Base-by-base conservation (phyloP, 2,888 invertebrate species). In the Drosophila meridionalis region DNA sequence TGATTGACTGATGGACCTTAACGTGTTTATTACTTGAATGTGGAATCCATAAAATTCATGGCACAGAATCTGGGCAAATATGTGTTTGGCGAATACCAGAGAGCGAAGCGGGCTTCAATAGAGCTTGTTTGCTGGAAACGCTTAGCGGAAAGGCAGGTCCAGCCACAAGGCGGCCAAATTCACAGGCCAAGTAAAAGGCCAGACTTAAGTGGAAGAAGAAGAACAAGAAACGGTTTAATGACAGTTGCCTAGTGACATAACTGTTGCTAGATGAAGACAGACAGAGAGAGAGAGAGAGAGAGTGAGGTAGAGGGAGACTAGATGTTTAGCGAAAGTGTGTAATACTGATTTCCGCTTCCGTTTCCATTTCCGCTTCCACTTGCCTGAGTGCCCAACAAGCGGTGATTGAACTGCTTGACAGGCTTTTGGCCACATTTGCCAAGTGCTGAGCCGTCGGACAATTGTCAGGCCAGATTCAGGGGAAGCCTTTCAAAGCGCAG, bases 401-500 rank as follows among this genome's bases (percentile, higher is more conserved):
- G n/a, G 12, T 47, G 47, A 47, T 38, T 45, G 36, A 62, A n/a
- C 43, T 43, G 20, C 20, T 40, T 26, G 58, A 40, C 59, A 59
- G 42, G 59, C 59, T 59, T 59, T 52, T 14, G 42, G 59, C 59
- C 59, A 52, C 40, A 64, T 52, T 36, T 42, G 32, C 26, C 60
- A 69, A 42, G 12, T 52, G 52, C 20, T 4, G 12, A 34, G 11
- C 8, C 26, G 38, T 53, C 26, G 12, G 36, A 38, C 38, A 55
- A 38, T 38, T 55, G 28, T 38, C 53, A 28, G 28, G 8, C 38
- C 28, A 55, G 26, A 52, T 36, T 36, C 52, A 36, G 20, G 52
- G 12, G 52, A 52, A 52, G 52, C 52, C 52, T 12, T 36, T 52
- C 36, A 52, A 36, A 20, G 4, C 3, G 12, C 6, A 6, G n/a